Evolutionary conservation across 2,797 vertebrate genomes (phyloP).

Genomic region (Macroramphosus scolopax): DNA sequence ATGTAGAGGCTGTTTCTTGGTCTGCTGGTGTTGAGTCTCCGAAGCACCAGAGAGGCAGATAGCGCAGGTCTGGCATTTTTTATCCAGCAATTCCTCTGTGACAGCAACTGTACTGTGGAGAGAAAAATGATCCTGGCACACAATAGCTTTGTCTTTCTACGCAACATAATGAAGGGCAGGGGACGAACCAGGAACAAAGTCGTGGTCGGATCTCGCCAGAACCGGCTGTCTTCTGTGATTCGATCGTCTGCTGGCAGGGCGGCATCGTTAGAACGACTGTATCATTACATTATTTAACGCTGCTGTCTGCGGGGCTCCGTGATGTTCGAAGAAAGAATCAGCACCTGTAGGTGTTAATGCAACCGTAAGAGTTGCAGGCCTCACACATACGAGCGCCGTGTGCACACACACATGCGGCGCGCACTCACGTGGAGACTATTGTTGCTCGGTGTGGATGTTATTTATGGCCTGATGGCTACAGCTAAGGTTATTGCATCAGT

Average conservation of each 20-base stretch:
- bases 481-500: constrained; percentile 77
- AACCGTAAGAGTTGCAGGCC: too few relatives aligned
- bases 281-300: too few relatives aligned
- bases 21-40: constrained; percentile 37
- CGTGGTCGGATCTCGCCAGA: too few relatives aligned
- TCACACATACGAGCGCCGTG: constrained; percentile 1
- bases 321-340: too few relatives aligned
- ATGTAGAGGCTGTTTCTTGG: constrained; percentile 8
- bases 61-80: constrained; percentile 57
- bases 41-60: constrained; percentile 54
- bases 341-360: too few relatives aligned
- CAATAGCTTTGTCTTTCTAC: too few relatives aligned
- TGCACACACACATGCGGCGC: background rate
- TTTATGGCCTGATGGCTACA: constrained; percentile 67
- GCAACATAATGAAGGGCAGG: too few relatives aligned
- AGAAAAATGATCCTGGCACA: constrained; percentile 14
- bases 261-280: too few relatives aligned
- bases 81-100: constrained; percentile 41
- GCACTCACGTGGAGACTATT: constrained; percentile 14
- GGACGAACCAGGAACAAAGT: too few relatives aligned
- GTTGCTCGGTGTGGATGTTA: constrained; percentile 54
- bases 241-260: too few relatives aligned
- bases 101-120: constrained; percentile 30
- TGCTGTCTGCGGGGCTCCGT: too few relatives aligned
- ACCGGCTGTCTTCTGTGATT: too few relatives aligned